A percentile compares a stretch with the other conserved stretches of the same genome.
Conservation (phyloP, 2,888 invertebrate species). For the Caenorhabditis sinica region DNA sequence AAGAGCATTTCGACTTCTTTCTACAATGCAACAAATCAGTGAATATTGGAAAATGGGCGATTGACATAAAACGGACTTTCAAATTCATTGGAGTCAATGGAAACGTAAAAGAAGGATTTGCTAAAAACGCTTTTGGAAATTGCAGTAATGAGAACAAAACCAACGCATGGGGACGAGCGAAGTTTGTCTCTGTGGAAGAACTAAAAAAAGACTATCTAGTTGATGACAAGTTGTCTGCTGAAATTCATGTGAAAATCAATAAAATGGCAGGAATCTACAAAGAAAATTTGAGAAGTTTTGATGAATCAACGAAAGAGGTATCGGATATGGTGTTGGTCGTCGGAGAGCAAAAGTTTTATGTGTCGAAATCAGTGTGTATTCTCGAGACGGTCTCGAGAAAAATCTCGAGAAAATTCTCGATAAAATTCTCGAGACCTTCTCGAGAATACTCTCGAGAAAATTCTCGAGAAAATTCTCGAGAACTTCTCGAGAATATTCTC, state of each 20-base stretch:
- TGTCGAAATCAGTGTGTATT: no score
- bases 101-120: neutral
- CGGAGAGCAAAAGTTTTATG: no score
- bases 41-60: neutral
- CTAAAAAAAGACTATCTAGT: neutral
- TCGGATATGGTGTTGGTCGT: no score
- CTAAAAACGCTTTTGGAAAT: neutral
- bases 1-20: neutral
- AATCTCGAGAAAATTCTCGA: no score
- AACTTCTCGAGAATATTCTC: no score
- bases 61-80: neutral
- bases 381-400: no score
- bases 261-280: slow-evolving; percentile 7
- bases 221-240: neutral
- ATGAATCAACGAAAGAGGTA: no score
- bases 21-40: neutral
- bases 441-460: no score
- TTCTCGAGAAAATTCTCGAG: no score
- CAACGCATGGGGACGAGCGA: no score
- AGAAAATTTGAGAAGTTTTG: neutral
- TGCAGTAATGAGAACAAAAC: no score
- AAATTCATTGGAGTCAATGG: neutral
- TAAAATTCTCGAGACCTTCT: no score
- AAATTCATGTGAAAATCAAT: neutral
- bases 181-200: neutral